Conservation (phyloP, 2,888 invertebrate species). For the Cetonia aurata region DNA sequence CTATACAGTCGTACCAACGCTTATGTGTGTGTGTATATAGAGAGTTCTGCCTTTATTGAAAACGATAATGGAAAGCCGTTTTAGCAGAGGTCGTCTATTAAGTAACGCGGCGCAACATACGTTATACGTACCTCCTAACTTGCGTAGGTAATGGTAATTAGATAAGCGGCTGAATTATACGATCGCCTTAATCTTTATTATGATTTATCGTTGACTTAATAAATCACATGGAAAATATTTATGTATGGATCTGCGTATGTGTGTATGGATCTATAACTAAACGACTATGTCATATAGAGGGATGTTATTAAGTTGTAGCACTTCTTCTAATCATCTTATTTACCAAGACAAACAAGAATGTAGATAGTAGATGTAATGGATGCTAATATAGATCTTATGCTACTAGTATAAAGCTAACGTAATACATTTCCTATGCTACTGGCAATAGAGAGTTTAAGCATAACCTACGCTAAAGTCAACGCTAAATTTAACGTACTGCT, state of each 20-base stretch:
- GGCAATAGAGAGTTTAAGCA: too few species aligned
- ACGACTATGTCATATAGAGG: conserved; percentile 7
- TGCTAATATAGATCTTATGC: too few species aligned
- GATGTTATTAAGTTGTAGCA: neutral
- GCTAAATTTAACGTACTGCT: too few species aligned
- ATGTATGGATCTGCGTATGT: too few species aligned
- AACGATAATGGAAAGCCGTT: conserved; percentile 37
- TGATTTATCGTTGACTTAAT: conserved; percentile 34
- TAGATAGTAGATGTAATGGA: too few species aligned
- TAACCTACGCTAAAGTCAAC: too few species aligned
- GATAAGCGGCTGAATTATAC: conserved; percentile 34
- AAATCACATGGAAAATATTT: conserved; percentile 16
- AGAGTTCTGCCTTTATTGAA: conserved; percentile 31
- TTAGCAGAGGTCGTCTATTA: conserved; percentile 25
- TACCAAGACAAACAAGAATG: neutral
- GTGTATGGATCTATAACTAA: neutral
- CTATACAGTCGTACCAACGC: too few species aligned
- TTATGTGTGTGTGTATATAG: too few species aligned
- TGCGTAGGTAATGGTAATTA: conserved; percentile 40
- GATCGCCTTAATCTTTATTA: conserved; percentile 27
- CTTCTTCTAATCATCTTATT: neutral
- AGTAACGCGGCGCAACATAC: conserved; percentile 13
- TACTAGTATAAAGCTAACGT: too few species aligned
- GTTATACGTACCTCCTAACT: conserved; percentile 29
- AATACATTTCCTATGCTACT: too few species aligned